Base-by-base conservation (phyloP, 1,140 invertebrate species). In the Calliopsis andreniformis region DNA sequence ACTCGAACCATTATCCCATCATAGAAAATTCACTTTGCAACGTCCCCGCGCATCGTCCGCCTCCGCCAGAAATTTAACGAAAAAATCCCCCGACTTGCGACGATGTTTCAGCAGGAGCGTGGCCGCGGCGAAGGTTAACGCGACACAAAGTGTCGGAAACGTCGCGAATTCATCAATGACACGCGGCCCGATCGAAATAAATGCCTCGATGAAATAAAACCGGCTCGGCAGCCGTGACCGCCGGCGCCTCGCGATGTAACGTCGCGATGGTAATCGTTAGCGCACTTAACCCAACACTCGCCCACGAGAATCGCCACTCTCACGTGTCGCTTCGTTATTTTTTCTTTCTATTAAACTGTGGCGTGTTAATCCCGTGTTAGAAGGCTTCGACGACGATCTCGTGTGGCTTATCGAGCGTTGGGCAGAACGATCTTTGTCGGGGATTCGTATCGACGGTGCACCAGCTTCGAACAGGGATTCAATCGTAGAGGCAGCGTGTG, bases 221-320 rank as follows among this genome's bases (percentile, higher is more conserved):
- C 71, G 71, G 71, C 32, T 42, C 55, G 61, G 28, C 42, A 73
- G 66, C 49, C 71, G 66, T 73, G 71, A 66, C 28, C 25, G 71
- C 71, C 71, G 71, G 71, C 55, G 67, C 2, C 28, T 56, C n/a
- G 16, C 32, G 18, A 32, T 56, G 12, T 30, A 47, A 23, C 30
- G 35, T 42, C 63, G 45, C 7, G 61, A 42, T 18, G 18, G 43
- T 64, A 67, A 75, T 75, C 30, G 20, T 58, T 56, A 47, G 51
- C 45, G 23, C 10, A 39, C 51, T 73, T 73, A 73, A 73, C 61
- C 71, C 53, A 73, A 75, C 71, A 45, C 10, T 67, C 3, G 12
- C n/a, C n/a, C 18, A 45, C 14, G n/a, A 28, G 12, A 66, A 45
- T 73, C 35, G 39, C 0, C 43, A 14, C n/a, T 16, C n/a, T 75